Conservation (phyloP, 2,888 invertebrate genomes). For the Atrina japonica region DNA sequence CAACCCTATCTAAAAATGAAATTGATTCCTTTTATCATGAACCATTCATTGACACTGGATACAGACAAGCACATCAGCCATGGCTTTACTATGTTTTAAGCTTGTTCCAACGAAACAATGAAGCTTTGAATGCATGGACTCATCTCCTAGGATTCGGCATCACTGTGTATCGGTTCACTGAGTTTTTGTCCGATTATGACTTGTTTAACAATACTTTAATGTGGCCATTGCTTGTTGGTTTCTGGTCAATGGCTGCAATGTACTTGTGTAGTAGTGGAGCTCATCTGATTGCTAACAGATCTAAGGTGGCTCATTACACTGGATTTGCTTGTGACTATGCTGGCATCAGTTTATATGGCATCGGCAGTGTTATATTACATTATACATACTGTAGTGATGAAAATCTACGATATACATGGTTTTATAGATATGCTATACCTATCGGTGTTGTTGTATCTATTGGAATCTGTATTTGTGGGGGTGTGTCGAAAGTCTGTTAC, state of each 20-base stretch:
- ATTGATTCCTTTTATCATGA: conserved; percentile 77
- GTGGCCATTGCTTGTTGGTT: conserved; percentile 76
- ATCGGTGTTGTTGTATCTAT: conserved; percentile 70
- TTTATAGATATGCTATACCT: conserved; percentile 65
- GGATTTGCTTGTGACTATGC: conserved; percentile 80
- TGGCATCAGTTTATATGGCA: conserved; percentile 78
- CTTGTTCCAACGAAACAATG: conserved; percentile 78
- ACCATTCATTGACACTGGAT: conserved; percentile 76
- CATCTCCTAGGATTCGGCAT: conserved; percentile 72
- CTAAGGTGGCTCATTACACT: conserved; percentile 76
- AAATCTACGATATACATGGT: conserved; percentile 59
- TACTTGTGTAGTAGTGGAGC: conserved; percentile 75
- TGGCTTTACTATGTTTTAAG: conserved; percentile 77
- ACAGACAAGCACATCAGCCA: conserved; percentile 75
- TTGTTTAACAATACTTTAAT: conserved; percentile 74
- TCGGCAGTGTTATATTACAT: conserved; percentile 78
- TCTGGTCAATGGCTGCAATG: conserved; percentile 72
- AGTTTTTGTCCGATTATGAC: conserved; percentile 68
- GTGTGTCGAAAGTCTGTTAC: conserved; percentile 75
- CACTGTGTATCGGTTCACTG: conserved; percentile 53
- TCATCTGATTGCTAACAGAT: conserved; percentile 76
- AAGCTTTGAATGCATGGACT: conserved; percentile 79
- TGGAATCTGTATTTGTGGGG: conserved; percentile 71
- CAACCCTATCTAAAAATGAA: conserved; percentile 64
- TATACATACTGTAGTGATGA: conserved; percentile 74